Evolutionary conservation across 2,888 invertebrate species (phyloP).

Genomic region (Apocheima hispidaria): DNA sequence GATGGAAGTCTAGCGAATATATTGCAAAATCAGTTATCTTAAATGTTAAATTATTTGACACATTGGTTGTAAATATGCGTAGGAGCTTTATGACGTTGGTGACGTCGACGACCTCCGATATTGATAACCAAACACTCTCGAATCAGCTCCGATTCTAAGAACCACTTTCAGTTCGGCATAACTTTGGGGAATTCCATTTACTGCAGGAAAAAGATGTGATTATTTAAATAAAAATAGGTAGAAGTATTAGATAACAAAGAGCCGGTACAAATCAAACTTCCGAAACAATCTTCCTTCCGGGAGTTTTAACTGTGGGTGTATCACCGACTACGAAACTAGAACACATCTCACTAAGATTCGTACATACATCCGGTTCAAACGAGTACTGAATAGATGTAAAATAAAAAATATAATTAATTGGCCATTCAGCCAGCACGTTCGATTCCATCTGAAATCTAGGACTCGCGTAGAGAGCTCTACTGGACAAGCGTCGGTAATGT

Average conservation of each 20-base stretch:
- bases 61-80: slow-evolving; percentile 28
- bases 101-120: slow-evolving; percentile 61
- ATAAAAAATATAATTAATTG: slow-evolving; percentile 14
- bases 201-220: slow-evolving; percentile 62
- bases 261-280: background rate
- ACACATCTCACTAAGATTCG: background rate
- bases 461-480: slow-evolving; percentile 48
- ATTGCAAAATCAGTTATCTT: slow-evolving; percentile 14
- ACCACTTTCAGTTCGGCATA: slow-evolving; percentile 70
- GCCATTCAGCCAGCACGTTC: slow-evolving; percentile 10
- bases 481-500: slow-evolving; percentile 39
- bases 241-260: slow-evolving; percentile 45
- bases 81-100: slow-evolving; percentile 35
- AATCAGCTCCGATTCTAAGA: slow-evolving; percentile 74
- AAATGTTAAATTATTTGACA: slow-evolving; percentile 23
- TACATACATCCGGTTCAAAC: slow-evolving; percentile 16
- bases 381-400: slow-evolving; percentile 11
- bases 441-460: slow-evolving; percentile 54
- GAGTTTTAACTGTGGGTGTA: background rate
- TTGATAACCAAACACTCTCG: slow-evolving; percentile 65
- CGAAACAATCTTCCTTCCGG: background rate
- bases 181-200: slow-evolving; percentile 60
- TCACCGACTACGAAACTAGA: background rate
- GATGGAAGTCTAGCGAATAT: slow-evolving; percentile 11
- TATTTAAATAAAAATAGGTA: slow-evolving; percentile 35